Percentiles rank a stretch among this genome's conserved stretches.
These are phyloP conservation scores for Selene dorsalis DNA, from an alignment of 2,797 vertebrate genomes.

Conservation along the genomic window DNA sequence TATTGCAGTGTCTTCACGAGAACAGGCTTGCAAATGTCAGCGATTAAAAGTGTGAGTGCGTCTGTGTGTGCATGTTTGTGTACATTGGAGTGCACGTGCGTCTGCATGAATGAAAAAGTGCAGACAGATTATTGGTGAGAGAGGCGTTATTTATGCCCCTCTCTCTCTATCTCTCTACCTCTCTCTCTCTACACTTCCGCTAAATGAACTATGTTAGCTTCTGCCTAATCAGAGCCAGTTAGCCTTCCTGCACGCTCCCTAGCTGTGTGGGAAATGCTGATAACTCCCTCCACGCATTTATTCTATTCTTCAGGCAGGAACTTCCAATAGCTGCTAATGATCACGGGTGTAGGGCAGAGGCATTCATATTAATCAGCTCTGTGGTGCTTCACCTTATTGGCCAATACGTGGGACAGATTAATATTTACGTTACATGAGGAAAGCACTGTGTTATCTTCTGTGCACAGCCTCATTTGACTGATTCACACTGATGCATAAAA, in stretches of 20 bases:
- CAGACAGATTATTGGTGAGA: slow-evolving; percentile 43
- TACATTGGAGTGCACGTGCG: background rate
- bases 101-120: slow-evolving; percentile 40
- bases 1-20: slow-evolving; percentile 28
- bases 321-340: slow-evolving; percentile 39
- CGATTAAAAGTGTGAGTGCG: background rate
- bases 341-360: slow-evolving; percentile 1
- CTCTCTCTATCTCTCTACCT: slow-evolving; percentile 16
- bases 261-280: slow-evolving; percentile 46
- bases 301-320: slow-evolving; percentile 30
- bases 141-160: slow-evolving; percentile 24
- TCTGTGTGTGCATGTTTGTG: background rate
- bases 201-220: slow-evolving; percentile 70
- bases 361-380: slow-evolving; percentile 32
- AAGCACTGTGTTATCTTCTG: background rate
- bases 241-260: slow-evolving; percentile 34
- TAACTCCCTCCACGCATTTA: slow-evolving; percentile 63
- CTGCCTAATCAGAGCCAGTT: slow-evolving; percentile 74
- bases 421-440: background rate
- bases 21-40: slow-evolving; percentile 32
- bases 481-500: background rate
- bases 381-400: slow-evolving; percentile 15
- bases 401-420: slow-evolving; percentile 3
- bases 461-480: background rate
- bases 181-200: background rate